phyloP scores from a whole-genome alignment of 2,113 vertebrate species.

The Tragulus kanchil region DNA sequence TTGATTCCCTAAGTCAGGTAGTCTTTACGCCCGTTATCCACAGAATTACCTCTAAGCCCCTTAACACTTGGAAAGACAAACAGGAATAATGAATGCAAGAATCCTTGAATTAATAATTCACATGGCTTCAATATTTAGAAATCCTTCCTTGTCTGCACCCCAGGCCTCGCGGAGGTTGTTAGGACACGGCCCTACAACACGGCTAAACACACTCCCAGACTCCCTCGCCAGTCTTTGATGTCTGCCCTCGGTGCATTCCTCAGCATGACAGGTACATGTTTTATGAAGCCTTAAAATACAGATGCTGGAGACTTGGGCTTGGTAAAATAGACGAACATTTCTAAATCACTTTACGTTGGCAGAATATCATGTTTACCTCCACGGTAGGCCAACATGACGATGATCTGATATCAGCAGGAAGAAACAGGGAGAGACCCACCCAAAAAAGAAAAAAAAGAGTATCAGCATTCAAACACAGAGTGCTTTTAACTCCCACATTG shows the following conservation, averaged over 20 bases:
- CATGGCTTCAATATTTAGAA: neutral
- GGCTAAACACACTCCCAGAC: slow-evolving; percentile 40
- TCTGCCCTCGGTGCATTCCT: slow-evolving; percentile 71
- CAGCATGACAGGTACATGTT: slow-evolving; percentile 65
- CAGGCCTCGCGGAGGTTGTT: slow-evolving; percentile 29
- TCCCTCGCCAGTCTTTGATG: slow-evolving; percentile 33
- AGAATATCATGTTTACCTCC: slow-evolving; percentile 60
- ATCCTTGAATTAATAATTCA: slow-evolving; percentile 8
- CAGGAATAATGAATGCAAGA: neutral
- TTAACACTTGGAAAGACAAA: neutral
- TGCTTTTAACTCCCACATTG: neutral
- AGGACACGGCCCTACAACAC: slow-evolving; percentile 53
- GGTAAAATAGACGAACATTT: slow-evolving; percentile 56
- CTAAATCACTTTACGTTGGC: slow-evolving; percentile 71
- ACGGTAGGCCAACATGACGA: slow-evolving; percentile 35
- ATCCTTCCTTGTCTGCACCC: neutral
- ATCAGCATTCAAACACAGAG: neutral
- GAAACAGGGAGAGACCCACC: slow-evolving; percentile 28
- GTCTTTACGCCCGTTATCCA: neutral
- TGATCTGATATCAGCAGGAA: slow-evolving; percentile 45
- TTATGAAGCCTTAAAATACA: slow-evolving; percentile 63
- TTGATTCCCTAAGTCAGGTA: neutral
- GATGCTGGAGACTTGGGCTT: slow-evolving; percentile 47
- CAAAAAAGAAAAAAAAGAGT: neutral
- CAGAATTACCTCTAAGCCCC: neutral